Evolutionary conservation across 2,888 invertebrate genomes (phyloP), one percentile per base, ranked within the genome.

Genomic region (Tricholauxania praeusta): DNA sequence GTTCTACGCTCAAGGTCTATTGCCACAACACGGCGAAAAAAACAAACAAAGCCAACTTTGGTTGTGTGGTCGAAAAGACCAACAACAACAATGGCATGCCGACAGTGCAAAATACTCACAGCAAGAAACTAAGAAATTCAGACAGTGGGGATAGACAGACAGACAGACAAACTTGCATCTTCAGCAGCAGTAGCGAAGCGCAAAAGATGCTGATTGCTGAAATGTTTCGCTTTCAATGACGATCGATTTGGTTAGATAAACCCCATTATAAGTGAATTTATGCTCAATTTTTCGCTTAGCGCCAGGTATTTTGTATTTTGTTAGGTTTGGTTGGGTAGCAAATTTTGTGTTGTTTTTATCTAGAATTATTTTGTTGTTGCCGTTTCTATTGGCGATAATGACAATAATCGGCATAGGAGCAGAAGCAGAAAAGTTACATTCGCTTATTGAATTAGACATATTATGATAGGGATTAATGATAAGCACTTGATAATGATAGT

Each of bases 261-360:
- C 63, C 59, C 65, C 64, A 75, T 73, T 75, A 73, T 68, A 73
- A 71, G 63, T 71, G 64, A 72, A 68, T 71, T 73, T 67, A 64
- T 71, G 71, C 64, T 72, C 53, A 71, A 71, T 68, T 73, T 67
- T 72, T 62, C 60, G 60, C 60, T 71, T 63, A 73, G 72, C 72
- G 72, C 72, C 72, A 66, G 65, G 48, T 59, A 15, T 51, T 49
- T 49, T 60, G n/a, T 14, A 39, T 52, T 28, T 55, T 17, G 3
- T 60, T 60, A 12, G 3, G 15, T 15, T 57, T 57, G 12, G 12
- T 17, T 28, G 15, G 1, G 39, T 39, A 39, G 5, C 39, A 39
- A 10, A 39, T 39, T 39, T 39, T 39, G 39, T 10, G 28, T 28
- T 28, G 28, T 39, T 7, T 10, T 39, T 39, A 10, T 39, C 10